Evolutionary conservation across 1,140 invertebrate species (phyloP).

Genomic region (Druon quercuslanigerum): DNA sequence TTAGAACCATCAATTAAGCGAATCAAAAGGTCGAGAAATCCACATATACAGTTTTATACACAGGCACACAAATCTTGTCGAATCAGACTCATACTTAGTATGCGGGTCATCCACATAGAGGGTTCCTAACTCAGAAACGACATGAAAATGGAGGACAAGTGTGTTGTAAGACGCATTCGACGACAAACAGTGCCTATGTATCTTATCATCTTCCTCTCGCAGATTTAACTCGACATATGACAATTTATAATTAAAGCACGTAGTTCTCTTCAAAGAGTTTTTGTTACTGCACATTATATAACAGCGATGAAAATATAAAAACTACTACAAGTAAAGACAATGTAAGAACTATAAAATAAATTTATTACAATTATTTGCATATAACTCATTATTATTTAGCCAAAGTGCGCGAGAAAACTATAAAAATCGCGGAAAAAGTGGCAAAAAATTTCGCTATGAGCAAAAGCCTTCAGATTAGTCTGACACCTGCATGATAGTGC

Average conservation of each 20-base stretch:
- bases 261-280: background rate
- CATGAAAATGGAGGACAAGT: conserved; percentile 26
- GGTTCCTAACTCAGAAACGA: background rate
- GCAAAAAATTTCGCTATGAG: background rate
- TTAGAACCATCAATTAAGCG: background rate
- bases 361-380: background rate
- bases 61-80: conserved; percentile 12
- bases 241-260: conserved; percentile 14
- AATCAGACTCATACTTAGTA: conserved; percentile 11
- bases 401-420: too few relatives aligned
- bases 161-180: conserved; percentile 27
- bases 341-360: too few relatives aligned
- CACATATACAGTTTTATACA: conserved; percentile 12
- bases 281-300: background rate
- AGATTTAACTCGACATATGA: conserved; percentile 2
- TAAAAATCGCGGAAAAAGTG: background rate
- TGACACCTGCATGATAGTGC: conserved; percentile 48
- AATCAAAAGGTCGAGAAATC: conserved; percentile 12
- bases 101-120: conserved; percentile 9
- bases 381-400: background rate
- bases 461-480: conserved; percentile 48
- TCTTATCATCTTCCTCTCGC: conserved; percentile 6
- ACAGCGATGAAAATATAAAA: background rate
- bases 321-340: too few relatives aligned
- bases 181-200: background rate